Percentiles rank a stretch among this genome's conserved stretches.
Conservation (phyloP, 2,113 vertebrate species). For the Sinocyclocheilus grahami region DNA sequence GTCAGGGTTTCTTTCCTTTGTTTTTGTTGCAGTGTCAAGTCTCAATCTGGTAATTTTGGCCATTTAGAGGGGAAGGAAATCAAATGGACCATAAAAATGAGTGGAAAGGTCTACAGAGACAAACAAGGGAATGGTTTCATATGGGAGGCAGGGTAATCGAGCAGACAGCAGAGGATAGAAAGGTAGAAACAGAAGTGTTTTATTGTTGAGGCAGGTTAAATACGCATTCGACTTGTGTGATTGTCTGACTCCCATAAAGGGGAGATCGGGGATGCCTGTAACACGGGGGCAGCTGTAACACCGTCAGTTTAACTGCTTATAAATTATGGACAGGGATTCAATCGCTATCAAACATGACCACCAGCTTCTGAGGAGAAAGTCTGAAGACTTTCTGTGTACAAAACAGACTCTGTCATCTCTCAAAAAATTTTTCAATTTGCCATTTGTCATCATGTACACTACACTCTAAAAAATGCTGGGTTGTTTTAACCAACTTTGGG, state of each 20-base stretch:
- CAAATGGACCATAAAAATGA: conserved; percentile 49
- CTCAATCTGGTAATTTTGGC: conserved; percentile 39
- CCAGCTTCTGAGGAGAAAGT: background rate
- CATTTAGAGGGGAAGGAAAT: conserved; percentile 34
- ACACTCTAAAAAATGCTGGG: no score
- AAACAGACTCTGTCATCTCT: background rate
- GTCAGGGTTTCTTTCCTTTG: conserved; percentile 21
- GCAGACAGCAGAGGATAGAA: conserved; percentile 6
- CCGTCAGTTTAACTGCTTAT: background rate
- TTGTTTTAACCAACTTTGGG: no score
- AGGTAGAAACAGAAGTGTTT: background rate
- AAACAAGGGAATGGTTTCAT: conserved; percentile 29
- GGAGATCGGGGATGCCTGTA: background rate
- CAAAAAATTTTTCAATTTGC: no score
- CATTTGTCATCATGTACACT: background rate
- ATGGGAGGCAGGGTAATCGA: conserved; percentile 36
- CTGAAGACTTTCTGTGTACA: background rate
- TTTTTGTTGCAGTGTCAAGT: conserved; percentile 30
- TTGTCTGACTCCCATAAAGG: background rate
- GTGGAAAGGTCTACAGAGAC: conserved; percentile 44
- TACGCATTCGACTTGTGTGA: background rate
- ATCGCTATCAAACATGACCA: background rate
- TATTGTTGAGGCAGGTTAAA: conserved; percentile 24
- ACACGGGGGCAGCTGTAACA: background rate
- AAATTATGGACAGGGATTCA: background rate